Evolutionary conservation across 2,797 vertebrate species (phyloP).

Genomic region (Urosaurus nigricauda): DNA sequence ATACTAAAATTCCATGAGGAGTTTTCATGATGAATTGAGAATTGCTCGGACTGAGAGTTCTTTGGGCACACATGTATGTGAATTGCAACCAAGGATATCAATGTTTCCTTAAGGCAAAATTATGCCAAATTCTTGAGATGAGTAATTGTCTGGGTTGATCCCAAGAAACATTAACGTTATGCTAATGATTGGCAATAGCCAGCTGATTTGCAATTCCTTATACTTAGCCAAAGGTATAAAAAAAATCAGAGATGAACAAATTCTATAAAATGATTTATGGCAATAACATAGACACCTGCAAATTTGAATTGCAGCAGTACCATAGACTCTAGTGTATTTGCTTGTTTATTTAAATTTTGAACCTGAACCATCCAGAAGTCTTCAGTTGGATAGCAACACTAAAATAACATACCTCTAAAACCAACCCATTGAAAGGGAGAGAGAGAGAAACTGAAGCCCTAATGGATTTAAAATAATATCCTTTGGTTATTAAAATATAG

Average conservation of each 20-base stretch:
- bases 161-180: constrained; percentile 39
- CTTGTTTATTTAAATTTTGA: constrained; percentile 20
- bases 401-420: not conserved
- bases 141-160: constrained; percentile 29
- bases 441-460: not conserved
- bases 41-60: not conserved
- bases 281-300: constrained; percentile 44
- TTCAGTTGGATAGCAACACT: not conserved
- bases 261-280: constrained; percentile 26
- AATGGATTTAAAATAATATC: constrained; percentile 18
- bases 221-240: constrained; percentile 42
- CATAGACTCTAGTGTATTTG: not conserved
- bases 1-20: not conserved
- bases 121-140: constrained; percentile 19
- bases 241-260: constrained; percentile 34
- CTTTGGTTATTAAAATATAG: constrained; percentile 6
- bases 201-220: constrained; percentile 47
- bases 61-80: constrained; percentile 5
- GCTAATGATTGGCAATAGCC: constrained; percentile 34
- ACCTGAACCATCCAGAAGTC: not conserved
- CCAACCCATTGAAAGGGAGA: not conserved
- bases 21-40: not conserved
- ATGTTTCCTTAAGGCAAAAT: constrained; percentile 21
- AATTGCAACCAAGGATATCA: constrained; percentile 13
- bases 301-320: constrained; percentile 35